phyloP scores from a whole-genome alignment of 1,140 invertebrate species.

The Drosophila setifemur region DNA sequence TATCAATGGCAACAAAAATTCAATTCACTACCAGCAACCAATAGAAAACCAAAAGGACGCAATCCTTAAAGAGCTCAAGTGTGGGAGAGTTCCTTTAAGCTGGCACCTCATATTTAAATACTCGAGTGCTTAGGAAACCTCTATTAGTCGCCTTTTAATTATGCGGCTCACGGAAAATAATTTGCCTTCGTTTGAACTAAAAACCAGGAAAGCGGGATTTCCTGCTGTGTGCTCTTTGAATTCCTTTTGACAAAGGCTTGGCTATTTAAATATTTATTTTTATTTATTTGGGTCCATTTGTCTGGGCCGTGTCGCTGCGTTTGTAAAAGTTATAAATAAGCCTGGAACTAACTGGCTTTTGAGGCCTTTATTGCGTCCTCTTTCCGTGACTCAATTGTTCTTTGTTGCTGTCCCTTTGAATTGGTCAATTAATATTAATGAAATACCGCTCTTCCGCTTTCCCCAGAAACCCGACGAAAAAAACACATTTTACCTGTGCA shows the following conservation, averaged over 20 bases:
- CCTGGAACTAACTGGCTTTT: slow-evolving; percentile 41
- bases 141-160: slow-evolving; percentile 51
- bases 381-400: slow-evolving; percentile 36
- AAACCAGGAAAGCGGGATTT: no score
- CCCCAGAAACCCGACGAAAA: no score
- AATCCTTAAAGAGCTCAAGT: background rate
- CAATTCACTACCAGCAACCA: slow-evolving; percentile 29
- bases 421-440: slow-evolving; percentile 81
- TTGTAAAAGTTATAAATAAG: slow-evolving; percentile 47
- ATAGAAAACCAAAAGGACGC: background rate
- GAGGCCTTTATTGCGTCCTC: slow-evolving; percentile 27
- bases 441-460: slow-evolving; percentile 27
- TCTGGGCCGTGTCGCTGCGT: background rate
- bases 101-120: slow-evolving; percentile 2
- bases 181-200: slow-evolving; percentile 21
- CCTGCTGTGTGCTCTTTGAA: background rate
- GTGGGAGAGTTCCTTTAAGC: background rate
- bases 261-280: slow-evolving; percentile 58
- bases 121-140: background rate
- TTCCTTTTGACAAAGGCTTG: slow-evolving; percentile 19
- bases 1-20: slow-evolving; percentile 14
- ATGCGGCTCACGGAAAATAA: slow-evolving; percentile 41
- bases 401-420: slow-evolving; percentile 54
- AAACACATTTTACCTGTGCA: slow-evolving; percentile 26
- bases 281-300: slow-evolving; percentile 32